These are phyloP conservation scores for Rhinogobio ventralis DNA, from an alignment of 2,797 vertebrate genomes.

Conservation along the genomic window DNA sequence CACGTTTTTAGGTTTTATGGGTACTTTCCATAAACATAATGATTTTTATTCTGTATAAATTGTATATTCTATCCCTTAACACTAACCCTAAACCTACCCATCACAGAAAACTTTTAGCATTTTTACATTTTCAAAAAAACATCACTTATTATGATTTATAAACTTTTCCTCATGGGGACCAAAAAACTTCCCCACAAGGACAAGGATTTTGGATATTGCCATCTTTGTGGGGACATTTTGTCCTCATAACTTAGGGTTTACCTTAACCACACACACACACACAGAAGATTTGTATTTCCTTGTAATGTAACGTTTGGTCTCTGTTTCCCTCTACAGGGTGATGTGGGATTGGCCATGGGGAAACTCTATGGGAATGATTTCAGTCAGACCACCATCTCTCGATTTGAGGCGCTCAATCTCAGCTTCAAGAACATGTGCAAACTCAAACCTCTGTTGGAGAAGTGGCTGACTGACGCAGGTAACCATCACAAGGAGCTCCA, in stretches of 20 bases:
- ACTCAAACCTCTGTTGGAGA: constrained; percentile 92
- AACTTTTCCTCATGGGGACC: too few relatives aligned
- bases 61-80: too few relatives aligned
- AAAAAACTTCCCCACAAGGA: too few relatives aligned
- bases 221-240: too few relatives aligned
- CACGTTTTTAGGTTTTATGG: neutral
- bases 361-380: constrained; percentile 96
- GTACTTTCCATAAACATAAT: too few relatives aligned
- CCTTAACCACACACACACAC: neutral
- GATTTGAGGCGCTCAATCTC: constrained; percentile 93
- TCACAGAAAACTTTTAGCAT: too few relatives aligned
- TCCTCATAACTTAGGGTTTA: too few relatives aligned
- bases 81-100: too few relatives aligned
- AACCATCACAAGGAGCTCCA: constrained; percentile 24
- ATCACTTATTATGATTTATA: too few relatives aligned
- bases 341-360: constrained; percentile 93
- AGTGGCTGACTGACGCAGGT: constrained; percentile 94
- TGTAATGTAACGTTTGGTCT: neutral
- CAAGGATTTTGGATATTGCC: too few relatives aligned
- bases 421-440: constrained; percentile 99
- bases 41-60: too few relatives aligned
- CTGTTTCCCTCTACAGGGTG: constrained; percentile 76
- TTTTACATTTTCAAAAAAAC: too few relatives aligned
- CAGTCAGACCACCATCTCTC: constrained; percentile 94
- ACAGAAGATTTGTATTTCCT: neutral